Base-by-base conservation (phyloP, 2,113 vertebrate genomes). In the Maccullochella peelii region DNA sequence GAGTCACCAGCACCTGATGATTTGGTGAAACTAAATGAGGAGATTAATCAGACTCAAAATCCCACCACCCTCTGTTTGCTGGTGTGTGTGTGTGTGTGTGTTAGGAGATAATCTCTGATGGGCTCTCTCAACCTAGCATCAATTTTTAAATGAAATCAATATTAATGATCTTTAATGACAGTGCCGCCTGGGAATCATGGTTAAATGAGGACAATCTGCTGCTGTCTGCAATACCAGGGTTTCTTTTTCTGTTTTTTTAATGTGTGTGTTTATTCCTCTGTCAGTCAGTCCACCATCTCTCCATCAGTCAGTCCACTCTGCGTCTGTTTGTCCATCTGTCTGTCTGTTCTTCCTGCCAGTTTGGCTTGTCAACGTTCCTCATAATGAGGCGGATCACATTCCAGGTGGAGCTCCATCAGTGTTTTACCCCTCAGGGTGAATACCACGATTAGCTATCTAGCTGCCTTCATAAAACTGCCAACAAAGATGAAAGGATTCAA, bases 141-240 rank as follows among this genome's bases (percentile, higher is more conserved):
- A 84, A 88, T 92, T 84, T 88, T 86, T 77, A 85, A 85, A 91
- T 79, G 42, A 80, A 88, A 88, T 92, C 81, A 87, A 93, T 90
- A 91, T 87, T 84, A 88, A 93, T 91, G 90, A 54, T 12, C 73
- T 76, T 86, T 69, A 84, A 85, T 80, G 73, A 44, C 85, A 23
- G 63, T 40, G 30, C 73, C 8, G 9, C 57, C 68, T 70, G 71
- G 57, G 83, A 87, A 58, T 21, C 42, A 49, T 20, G 44, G 57
- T 52, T 87, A 77, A 86, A 88, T 65, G 73, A 81, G 81, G 38
- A 65, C 85, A 68, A 79, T 76, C 75, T 76, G 89, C 79, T 55
- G 47, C 78, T 54, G 50, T 76, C 49, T 80, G 72, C 42, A 1
- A 74, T 3, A 63, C 23, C 52, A 57, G 50, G 30, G 49, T 47